Conservation (phyloP, 2,797 vertebrate species). For the Synaphobranchus kaupii region DNA sequence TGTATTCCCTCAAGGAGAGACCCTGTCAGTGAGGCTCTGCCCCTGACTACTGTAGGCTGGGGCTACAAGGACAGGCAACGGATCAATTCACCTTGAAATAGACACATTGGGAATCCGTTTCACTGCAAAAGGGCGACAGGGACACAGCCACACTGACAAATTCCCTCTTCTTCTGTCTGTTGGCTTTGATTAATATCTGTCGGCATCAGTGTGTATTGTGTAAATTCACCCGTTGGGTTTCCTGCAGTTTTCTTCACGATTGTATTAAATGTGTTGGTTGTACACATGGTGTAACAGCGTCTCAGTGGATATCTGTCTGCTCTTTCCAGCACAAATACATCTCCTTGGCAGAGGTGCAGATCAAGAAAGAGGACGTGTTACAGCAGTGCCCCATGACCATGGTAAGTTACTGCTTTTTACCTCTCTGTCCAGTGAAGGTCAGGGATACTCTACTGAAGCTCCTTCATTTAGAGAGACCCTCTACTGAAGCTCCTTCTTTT, state of each 20-base stretch:
- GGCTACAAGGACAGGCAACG: neutral
- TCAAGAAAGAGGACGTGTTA: conserved; percentile 89
- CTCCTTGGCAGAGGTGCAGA: conserved; percentile 90
- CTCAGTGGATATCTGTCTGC: neutral
- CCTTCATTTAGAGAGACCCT: no score
- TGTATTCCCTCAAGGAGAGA: neutral
- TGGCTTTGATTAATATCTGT: conserved; percentile 33
- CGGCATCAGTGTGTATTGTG: neutral
- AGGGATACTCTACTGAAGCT: no score
- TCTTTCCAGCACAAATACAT: conserved; percentile 88
- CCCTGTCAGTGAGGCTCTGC: neutral
- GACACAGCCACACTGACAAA: conserved; percentile 24
- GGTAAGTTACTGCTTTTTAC: conserved; percentile 69
- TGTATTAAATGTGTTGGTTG: neutral
- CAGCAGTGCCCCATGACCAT: conserved; percentile 92
- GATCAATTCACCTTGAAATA: conserved; percentile 24
- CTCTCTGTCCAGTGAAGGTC: neutral
- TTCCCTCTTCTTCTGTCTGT: conserved; percentile 7
- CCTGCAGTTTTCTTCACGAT: neutral
- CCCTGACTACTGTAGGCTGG: neutral
- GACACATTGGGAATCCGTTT: conserved; percentile 45
- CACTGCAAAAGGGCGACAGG: conserved; percentile 15
- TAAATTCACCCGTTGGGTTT: neutral
- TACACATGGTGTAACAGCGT: neutral
- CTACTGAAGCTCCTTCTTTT: no score